Evolutionary conservation across 2,888 invertebrate species (phyloP).

Genomic region (Calameuta pallipes): DNA sequence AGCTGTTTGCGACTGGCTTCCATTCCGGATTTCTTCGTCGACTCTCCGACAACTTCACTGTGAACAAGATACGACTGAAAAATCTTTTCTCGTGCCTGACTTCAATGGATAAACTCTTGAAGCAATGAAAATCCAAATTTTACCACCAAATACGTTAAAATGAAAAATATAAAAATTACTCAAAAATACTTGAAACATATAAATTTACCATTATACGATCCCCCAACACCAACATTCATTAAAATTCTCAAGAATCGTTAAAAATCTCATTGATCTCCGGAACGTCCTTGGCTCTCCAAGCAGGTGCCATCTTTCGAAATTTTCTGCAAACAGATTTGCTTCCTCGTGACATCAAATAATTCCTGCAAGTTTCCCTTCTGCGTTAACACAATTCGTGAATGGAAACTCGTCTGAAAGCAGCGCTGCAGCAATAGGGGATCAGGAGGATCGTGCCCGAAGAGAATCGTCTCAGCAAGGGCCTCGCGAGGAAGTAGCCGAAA

Average conservation of each 20-base stretch:
- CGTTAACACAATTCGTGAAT: neutral
- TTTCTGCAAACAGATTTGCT: neutral
- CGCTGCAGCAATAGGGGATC: neutral
- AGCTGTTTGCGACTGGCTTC: constrained; percentile 54
- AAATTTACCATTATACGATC: neutral
- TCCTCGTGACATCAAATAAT: neutral
- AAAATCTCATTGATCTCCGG: neutral
- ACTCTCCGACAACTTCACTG: constrained; percentile 47
- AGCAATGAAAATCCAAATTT: neutral
- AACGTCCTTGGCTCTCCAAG: neutral
- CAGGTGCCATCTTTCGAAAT: neutral
- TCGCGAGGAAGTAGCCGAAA: neutral
- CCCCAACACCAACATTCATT: neutral
- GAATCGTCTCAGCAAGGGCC: neutral
- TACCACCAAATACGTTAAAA: neutral
- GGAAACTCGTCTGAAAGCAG: neutral
- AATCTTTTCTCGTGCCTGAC: neutral
- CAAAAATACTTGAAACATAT: neutral
- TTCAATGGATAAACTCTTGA: neutral
- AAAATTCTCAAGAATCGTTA: neutral
- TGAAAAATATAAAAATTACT: neutral
- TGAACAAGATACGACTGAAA: constrained; percentile 18
- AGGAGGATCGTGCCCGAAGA: neutral
- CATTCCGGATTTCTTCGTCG: constrained; percentile 48
- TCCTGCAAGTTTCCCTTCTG: neutral